Conservation (phyloP, 2,797 vertebrate genomes). For the Enoplosus armatus region DNA sequence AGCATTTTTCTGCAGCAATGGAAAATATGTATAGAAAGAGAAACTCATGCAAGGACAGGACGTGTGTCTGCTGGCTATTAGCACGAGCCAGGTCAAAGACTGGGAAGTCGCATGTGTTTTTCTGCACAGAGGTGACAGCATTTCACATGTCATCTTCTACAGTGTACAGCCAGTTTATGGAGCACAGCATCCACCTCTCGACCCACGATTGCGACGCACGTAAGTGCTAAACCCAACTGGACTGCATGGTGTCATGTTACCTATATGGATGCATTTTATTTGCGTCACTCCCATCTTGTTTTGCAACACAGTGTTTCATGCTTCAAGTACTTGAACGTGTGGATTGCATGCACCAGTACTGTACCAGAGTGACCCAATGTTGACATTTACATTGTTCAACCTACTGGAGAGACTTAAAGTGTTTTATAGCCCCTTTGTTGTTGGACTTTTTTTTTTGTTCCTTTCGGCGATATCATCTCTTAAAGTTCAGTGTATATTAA, state of each 20-base stretch:
- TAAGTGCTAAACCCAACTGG: conserved; percentile 82
- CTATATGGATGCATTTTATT: conserved; percentile 15
- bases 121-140: conserved; percentile 41
- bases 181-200: conserved; percentile 97
- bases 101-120: conserved; percentile 23
- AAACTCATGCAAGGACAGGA: background rate
- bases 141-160: conserved; percentile 67
- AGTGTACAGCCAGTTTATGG: conserved; percentile 98
- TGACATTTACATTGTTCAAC: background rate
- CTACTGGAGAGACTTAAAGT: background rate
- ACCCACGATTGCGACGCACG: conserved; percentile 92
- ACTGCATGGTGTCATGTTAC: conserved; percentile 49
- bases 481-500: background rate
- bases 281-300: background rate
- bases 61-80: background rate
- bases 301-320: conserved; percentile 15
- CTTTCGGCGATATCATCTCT: background rate
- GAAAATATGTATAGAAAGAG: background rate
- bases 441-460: conserved; percentile 10
- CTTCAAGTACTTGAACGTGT: conserved; percentile 19
- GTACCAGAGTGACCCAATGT: conserved; percentile 14
- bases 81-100: background rate
- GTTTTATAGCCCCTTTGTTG: conserved; percentile 2
- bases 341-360: conserved; percentile 33
- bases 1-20: background rate